A percentile compares a stretch with the other conserved stretches of the same genome.
These are phyloP conservation scores for Pogonocherus hispidulus DNA, from an alignment of 2,888 invertebrate genomes.

Conservation along the genomic window DNA sequence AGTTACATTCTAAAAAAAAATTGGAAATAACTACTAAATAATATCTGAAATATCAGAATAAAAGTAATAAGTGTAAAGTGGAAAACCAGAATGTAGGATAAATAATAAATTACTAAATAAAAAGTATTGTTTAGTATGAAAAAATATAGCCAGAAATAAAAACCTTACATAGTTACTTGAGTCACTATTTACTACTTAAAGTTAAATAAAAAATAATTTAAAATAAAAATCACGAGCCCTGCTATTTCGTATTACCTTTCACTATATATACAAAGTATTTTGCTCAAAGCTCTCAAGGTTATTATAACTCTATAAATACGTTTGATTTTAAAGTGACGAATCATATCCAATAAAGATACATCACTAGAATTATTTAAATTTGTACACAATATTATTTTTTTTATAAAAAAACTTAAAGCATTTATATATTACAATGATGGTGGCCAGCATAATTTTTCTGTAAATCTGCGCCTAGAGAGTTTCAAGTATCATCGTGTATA, in stretches of 20 bases:
- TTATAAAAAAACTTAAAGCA: too few relatives aligned
- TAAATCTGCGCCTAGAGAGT: background rate
- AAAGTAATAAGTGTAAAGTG: too few relatives aligned
- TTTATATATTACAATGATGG: too few relatives aligned
- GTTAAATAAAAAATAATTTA: constrained; percentile 1
- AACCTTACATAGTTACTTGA: background rate
- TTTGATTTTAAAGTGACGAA: too few relatives aligned
- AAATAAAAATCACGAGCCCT: constrained; percentile 28
- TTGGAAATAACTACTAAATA: background rate
- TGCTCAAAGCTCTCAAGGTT: background rate
- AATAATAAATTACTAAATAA: background rate
- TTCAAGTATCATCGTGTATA: background rate
- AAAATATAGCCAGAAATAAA: background rate
- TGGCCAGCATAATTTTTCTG: too few relatives aligned
- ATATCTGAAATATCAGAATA: background rate
- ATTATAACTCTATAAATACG: background rate
- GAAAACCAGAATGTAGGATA: background rate
- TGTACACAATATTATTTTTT: too few relatives aligned
- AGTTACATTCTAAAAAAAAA: too few relatives aligned
- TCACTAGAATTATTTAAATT: too few relatives aligned
- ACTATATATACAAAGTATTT: background rate
- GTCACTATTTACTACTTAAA: constrained; percentile 1
- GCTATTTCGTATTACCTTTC: background rate
- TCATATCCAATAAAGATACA: too few relatives aligned
- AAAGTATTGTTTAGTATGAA: background rate